Evolutionary conservation across 53 echinoderm and acorn worm genomes (phyloP).

Genomic region (Luidia sarsii): DNA sequence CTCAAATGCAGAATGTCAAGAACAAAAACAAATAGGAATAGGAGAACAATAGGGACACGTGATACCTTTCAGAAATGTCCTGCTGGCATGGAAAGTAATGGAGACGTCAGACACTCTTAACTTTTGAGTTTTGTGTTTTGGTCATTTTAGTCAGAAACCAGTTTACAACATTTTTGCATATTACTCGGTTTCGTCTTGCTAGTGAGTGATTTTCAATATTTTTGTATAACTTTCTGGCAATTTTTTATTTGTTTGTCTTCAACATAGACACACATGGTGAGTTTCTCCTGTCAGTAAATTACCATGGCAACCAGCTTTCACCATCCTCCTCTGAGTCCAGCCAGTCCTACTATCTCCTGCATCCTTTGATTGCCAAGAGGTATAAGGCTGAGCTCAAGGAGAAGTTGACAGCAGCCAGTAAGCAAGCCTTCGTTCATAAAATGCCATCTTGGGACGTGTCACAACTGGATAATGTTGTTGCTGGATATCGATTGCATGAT

Average conservation of each 20-base stretch:
- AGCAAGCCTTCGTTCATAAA: slow-evolving; percentile 55
- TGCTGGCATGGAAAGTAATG: too few relatives aligned
- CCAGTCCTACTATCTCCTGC: slow-evolving; percentile 79
- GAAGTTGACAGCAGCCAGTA: slow-evolving; percentile 53
- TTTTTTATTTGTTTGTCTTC: neutral
- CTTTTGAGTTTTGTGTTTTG: too few relatives aligned
- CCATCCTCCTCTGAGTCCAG: neutral
- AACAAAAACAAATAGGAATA: too few relatives aligned
- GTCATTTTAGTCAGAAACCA: too few relatives aligned
- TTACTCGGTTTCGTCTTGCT: too few relatives aligned
- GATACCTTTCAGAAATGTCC: too few relatives aligned
- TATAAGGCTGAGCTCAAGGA: slow-evolving; percentile 50
- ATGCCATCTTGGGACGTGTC: slow-evolving; percentile 74
- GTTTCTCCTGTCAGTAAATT: slow-evolving; percentile 78
- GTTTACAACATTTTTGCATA: too few relatives aligned
- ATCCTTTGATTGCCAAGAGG: slow-evolving; percentile 83
- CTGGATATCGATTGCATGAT: slow-evolving; percentile 74
- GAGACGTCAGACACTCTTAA: too few relatives aligned
- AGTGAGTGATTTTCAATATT: too few relatives aligned
- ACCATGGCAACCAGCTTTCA: slow-evolving; percentile 18
- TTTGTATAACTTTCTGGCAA: too few relatives aligned
- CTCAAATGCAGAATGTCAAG: too few relatives aligned
- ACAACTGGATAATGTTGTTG: slow-evolving; percentile 65
- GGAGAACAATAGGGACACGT: too few relatives aligned
- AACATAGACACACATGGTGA: slow-evolving; percentile 67